A percentile compares a stretch with the other conserved stretches of the same genome.
Evolutionary conservation across 1,140 invertebrate species (phyloP).

Genomic region (Xylocopa sonorina): DNA sequence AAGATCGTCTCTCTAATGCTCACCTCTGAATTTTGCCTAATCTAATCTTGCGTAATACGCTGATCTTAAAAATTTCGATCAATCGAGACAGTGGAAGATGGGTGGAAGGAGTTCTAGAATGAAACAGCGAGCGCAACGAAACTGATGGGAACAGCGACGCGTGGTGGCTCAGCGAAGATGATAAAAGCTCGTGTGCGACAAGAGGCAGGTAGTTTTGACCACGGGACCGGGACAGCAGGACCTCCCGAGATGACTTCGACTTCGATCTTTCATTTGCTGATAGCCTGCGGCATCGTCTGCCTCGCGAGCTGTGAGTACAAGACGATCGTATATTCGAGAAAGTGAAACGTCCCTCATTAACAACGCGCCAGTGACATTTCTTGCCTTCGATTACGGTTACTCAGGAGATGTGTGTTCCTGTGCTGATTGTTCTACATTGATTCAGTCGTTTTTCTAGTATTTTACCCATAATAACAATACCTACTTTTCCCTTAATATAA

Average conservation of each 20-base stretch:
- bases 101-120: neutral
- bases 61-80: neutral
- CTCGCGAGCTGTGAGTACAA: slow-evolving; percentile 60
- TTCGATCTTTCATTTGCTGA: slow-evolving; percentile 53
- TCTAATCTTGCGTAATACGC: neutral
- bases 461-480: too few species aligned
- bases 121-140: neutral
- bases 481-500: too few species aligned
- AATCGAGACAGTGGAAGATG: neutral
- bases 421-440: neutral
- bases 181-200: slow-evolving; percentile 74
- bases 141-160: neutral
- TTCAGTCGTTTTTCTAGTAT: too few species aligned
- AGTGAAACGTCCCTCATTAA: slow-evolving; percentile 47
- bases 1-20: too few species aligned
- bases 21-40: neutral
- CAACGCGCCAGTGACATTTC: neutral
- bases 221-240: slow-evolving; percentile 61
- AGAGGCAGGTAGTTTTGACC: slow-evolving; percentile 69
- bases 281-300: slow-evolving; percentile 59
- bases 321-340: slow-evolving; percentile 48
- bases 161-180: slow-evolving; percentile 59
- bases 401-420: neutral
- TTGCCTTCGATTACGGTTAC: neutral
- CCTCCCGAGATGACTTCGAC: slow-evolving; percentile 54